Conservation (phyloP, 2,888 invertebrate genomes). For the Tinea pellionella region DNA sequence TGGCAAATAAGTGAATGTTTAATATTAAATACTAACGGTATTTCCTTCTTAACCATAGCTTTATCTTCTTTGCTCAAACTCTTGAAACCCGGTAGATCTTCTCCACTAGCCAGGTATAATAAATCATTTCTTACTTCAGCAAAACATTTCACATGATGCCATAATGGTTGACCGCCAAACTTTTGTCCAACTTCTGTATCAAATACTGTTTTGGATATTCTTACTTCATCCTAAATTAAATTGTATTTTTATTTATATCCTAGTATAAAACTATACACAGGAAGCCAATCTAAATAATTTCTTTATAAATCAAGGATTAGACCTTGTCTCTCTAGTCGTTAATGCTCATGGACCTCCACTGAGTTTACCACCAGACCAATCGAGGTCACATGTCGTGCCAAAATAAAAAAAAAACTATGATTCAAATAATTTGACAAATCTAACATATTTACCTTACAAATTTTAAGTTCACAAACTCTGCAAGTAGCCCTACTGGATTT, state of each 20-base stretch:
- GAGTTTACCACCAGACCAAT: too few species aligned
- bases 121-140: constrained; percentile 77
- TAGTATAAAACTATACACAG: too few species aligned
- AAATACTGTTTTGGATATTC: constrained; percentile 87
- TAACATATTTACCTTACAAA: constrained; percentile 82
- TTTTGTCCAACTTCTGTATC: constrained; percentile 83
- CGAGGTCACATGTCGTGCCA: too few species aligned
- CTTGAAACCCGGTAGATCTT: constrained; percentile 81
- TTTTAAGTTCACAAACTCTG: constrained; percentile 85
- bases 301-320: too few species aligned
- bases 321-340: too few species aligned
- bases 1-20: background rate
- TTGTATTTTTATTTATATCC: too few species aligned
- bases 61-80: constrained; percentile 79
- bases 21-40: constrained; percentile 68
- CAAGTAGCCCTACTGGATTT: constrained; percentile 86
- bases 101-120: constrained; percentile 78
- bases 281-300: too few species aligned
- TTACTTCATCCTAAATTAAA: constrained; percentile 71
- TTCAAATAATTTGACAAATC: too few species aligned
- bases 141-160: constrained; percentile 95
- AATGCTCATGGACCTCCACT: too few species aligned
- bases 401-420: too few species aligned
- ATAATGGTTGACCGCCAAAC: constrained; percentile 86
- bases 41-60: constrained; percentile 65